Evolutionary conservation across 2,113 vertebrate genomes (phyloP).

Genomic region (Varanus komodoensis): DNA sequence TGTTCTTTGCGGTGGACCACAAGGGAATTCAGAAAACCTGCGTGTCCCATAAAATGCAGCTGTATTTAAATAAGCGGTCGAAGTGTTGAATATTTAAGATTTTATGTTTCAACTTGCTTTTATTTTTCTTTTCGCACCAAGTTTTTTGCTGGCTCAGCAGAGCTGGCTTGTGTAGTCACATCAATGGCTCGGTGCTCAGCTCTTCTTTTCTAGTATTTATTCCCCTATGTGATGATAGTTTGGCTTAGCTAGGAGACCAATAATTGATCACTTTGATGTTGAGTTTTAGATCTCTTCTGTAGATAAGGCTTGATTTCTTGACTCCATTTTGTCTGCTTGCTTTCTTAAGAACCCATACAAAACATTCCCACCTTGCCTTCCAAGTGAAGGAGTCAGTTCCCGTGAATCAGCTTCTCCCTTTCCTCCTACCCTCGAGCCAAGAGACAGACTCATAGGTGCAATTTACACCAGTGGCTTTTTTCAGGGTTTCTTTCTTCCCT

Average conservation of each 20-base stretch:
- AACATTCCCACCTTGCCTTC: slow-evolving; percentile 41
- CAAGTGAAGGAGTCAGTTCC: slow-evolving; percentile 39
- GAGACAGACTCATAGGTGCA: slow-evolving; percentile 28
- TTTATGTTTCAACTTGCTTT: background rate
- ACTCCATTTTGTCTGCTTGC: slow-evolving; percentile 33
- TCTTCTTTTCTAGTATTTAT: slow-evolving; percentile 36
- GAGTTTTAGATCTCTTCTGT: slow-evolving; percentile 47
- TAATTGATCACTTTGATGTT: slow-evolving; percentile 1
- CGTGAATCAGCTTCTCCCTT: slow-evolving; percentile 50
- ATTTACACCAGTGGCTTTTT: slow-evolving; percentile 17
- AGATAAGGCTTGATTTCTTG: slow-evolving; percentile 55
- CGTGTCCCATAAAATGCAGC: slow-evolving; percentile 9
- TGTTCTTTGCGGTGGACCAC: background rate
- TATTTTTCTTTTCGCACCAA: background rate
- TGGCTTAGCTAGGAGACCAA: slow-evolving; percentile 43
- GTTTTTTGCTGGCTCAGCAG: slow-evolving; percentile 25
- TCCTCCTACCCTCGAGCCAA: slow-evolving; percentile 28
- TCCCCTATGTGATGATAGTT: slow-evolving; percentile 32
- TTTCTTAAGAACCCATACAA: slow-evolving; percentile 47
- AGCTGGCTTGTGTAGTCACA: background rate
- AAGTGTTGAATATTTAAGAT: slow-evolving; percentile 9
- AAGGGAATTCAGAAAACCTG: background rate
- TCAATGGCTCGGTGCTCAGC: background rate
- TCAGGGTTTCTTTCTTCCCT: slow-evolving; percentile 35
- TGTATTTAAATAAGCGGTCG: slow-evolving; percentile 12